These are phyloP conservation scores for Amphipoea lucens DNA, from an alignment of 2,888 invertebrate species.

Conservation along the genomic window DNA sequence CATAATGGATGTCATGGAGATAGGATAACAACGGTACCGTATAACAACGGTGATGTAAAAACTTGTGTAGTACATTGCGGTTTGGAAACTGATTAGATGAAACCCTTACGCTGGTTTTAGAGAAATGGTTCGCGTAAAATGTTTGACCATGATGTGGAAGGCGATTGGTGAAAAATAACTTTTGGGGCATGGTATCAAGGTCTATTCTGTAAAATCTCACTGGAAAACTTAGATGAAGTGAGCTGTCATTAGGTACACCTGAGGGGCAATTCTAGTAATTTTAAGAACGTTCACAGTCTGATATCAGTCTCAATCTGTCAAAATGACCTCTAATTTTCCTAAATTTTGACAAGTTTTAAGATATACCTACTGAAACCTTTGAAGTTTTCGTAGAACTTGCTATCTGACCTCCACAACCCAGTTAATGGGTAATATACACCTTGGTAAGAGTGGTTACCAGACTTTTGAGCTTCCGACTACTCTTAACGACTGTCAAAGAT, in stretches of 20 bases:
- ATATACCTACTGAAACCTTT: too few species aligned
- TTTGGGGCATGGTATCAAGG: too few species aligned
- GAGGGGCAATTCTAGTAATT: too few species aligned
- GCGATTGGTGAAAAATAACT: background rate
- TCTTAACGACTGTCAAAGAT: background rate
- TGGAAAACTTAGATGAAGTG: background rate
- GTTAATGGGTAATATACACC: background rate
- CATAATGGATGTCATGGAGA: slow-evolving; percentile 42
- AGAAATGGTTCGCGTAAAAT: background rate
- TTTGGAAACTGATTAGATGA: background rate
- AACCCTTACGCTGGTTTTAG: background rate
- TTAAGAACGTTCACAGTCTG: too few species aligned
- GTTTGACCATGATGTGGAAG: background rate
- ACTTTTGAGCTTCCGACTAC: background rate
- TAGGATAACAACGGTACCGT: slow-evolving; percentile 8
- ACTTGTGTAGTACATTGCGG: background rate
- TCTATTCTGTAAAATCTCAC: background rate
- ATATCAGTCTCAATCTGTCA: too few species aligned
- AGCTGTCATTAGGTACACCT: background rate
- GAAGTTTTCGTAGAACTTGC: background rate
- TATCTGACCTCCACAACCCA: background rate
- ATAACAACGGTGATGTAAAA: slow-evolving; percentile 21
- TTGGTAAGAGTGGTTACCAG: background rate
- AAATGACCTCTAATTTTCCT: too few species aligned
- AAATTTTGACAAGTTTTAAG: too few species aligned